Conservation (phyloP, 2,113 vertebrate species). For the Apus apus region DNA sequence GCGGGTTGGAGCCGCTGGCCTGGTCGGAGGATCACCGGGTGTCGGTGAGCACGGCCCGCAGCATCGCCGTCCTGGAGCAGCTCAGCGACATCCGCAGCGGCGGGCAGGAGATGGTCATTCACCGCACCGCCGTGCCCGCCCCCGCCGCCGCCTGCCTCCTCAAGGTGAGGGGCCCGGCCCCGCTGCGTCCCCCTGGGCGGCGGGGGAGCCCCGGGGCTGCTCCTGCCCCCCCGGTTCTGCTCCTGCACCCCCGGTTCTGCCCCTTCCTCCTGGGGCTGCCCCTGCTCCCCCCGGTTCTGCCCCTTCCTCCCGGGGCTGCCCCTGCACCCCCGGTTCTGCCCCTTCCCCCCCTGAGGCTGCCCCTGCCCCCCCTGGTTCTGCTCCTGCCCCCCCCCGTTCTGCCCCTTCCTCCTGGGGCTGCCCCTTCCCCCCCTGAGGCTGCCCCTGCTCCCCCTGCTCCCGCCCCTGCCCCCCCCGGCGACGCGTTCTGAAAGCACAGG, state of each 20-base stretch:
- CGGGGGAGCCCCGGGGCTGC: background rate
- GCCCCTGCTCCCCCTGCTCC: too few relatives aligned
- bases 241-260: too few relatives aligned
- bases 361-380: too few relatives aligned
- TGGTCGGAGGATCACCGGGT: conserved; percentile 95
- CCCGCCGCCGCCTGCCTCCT: conserved; percentile 74
- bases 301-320: too few relatives aligned
- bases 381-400: too few relatives aligned
- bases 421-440: background rate
- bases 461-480: fast-evolving
- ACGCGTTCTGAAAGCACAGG: fast-evolving
- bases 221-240: too few relatives aligned
- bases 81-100: conserved; percentile 86
- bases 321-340: too few relatives aligned
- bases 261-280: too few relatives aligned
- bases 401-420: too few relatives aligned
- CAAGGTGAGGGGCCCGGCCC: conserved; percentile 73
- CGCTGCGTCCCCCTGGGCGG: background rate
- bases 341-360: too few relatives aligned
- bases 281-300: too few relatives aligned
- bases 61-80: conserved; percentile 88
- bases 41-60: conserved; percentile 84
- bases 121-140: conserved; percentile 87
- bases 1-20: conserved; percentile 87
- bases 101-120: conserved; percentile 85